Evolutionary conservation across 53 echinoderm and acorn worm species (phyloP).

Genomic region (Holothuria leucospilota): DNA sequence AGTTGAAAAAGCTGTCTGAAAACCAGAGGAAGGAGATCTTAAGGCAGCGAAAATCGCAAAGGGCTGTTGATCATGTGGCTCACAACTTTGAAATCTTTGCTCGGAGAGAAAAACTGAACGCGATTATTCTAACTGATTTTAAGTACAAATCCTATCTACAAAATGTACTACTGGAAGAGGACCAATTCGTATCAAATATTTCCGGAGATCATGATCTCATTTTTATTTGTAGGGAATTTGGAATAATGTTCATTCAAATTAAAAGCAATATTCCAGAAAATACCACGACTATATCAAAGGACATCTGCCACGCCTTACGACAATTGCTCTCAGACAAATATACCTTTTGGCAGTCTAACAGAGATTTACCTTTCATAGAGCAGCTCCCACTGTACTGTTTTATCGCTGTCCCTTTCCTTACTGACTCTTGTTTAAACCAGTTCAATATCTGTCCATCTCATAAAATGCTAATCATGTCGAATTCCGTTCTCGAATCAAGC

Average conservation of each 20-base stretch:
- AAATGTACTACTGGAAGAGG: neutral
- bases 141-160: neutral
- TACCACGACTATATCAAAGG: neutral
- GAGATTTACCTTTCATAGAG: constrained; percentile 6
- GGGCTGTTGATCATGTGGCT: constrained; percentile 2
- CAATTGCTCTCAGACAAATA: constrained; percentile 23
- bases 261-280: neutral
- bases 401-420: constrained; percentile 21
- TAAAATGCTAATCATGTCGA: neutral
- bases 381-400: constrained; percentile 9
- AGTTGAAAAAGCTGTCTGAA: neutral
- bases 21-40: neutral
- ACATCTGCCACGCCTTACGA: neutral
- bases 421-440: neutral
- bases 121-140: constrained; percentile 15
- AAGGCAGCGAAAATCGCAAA: neutral
- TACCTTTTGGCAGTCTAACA: constrained; percentile 19
- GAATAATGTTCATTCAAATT: constrained; percentile 4
- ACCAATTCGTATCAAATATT: neutral
- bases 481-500: neutral
- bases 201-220: constrained; percentile 11
- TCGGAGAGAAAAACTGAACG: neutral
- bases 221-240: constrained; percentile 12
- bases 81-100: neutral
- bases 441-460: constrained; percentile 1